Base-by-base conservation (phyloP, 1,140 invertebrate species). In the Cardiocondyla obscurior region DNA sequence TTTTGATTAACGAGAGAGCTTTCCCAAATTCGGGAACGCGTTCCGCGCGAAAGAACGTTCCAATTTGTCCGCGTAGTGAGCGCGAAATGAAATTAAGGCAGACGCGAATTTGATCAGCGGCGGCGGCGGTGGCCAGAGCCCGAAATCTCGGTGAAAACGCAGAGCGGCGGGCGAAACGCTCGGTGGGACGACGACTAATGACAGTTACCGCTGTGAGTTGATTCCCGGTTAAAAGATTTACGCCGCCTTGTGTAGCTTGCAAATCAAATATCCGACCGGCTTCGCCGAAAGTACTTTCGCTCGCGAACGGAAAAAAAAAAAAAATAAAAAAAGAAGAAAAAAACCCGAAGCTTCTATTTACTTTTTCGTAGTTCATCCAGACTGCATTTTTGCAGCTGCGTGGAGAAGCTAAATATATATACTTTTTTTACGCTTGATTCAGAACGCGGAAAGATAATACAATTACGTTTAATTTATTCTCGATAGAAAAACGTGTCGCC, bases 121-220 rank as follows among this genome's bases (percentile, higher is more conserved):
- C 28, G 72, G 57, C 19, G 49, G 49, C 33, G 49, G 33, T 36
- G 72, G 53, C 42, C 51, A 16, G 60, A 70, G 74, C 12, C 42
- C 60, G 82, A 76, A 81, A 84, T 87, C 82, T 87, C 82, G 46
- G 33, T 60, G 74, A 81, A 83, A 83, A 83, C 57, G 53, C 58
- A 28, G 33, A 65, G 49, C 81, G 30, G 30, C 53, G 69, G 46
- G 53, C 60, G 60, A 51, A 53, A 42, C 74, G 53, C 51, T n/a
- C 19, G 36, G 28, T 33, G 79, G 55, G 67, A 36, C 67, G 77
- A 74, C 64, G 77, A 81, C 49, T 81, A 49, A 81, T 74, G 65
- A 81, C 69, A 58, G 79, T 81, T 70, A 74, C 74, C 62, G 74
- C 74, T 79, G 74, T 53, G 74, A 69, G 74, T 79, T 69, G 74